Evolutionary conservation across 1,140 invertebrate genomes (phyloP).

Genomic region (Cotesia typhae): DNA sequence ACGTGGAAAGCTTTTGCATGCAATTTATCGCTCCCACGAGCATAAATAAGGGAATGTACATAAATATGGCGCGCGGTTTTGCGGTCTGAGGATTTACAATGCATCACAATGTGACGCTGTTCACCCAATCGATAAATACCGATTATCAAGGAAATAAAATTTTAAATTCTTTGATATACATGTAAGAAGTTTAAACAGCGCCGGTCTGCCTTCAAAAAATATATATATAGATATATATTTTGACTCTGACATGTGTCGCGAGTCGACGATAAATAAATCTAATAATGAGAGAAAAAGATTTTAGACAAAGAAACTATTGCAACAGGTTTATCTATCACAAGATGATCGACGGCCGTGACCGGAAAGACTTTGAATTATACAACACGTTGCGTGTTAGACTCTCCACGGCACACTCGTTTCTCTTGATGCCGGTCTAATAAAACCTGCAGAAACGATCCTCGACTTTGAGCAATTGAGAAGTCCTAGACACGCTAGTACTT

Average conservation of each 20-base stretch:
- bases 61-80: conserved; percentile 34
- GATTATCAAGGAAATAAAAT: background rate
- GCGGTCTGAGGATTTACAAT: conserved; percentile 24
- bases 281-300: background rate
- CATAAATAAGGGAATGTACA: conserved; percentile 34
- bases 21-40: conserved; percentile 29
- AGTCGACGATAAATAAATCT: background rate
- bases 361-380: conserved; percentile 27
- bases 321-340: conserved; percentile 17
- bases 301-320: background rate
- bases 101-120: conserved; percentile 23
- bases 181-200: background rate
- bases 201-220: background rate
- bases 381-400: conserved; percentile 23
- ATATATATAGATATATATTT: no score
- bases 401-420: background rate
- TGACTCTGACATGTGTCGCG: no score
- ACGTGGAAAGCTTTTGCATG: conserved; percentile 31
- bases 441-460: conserved; percentile 10
- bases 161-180: background rate
- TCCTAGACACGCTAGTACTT: background rate
- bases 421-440: background rate
- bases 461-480: conserved; percentile 4
- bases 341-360: conserved; percentile 29
- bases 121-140: background rate